Base-by-base conservation (phyloP, 2,888 invertebrate genomes). In the Seira sanloemensis region DNA sequence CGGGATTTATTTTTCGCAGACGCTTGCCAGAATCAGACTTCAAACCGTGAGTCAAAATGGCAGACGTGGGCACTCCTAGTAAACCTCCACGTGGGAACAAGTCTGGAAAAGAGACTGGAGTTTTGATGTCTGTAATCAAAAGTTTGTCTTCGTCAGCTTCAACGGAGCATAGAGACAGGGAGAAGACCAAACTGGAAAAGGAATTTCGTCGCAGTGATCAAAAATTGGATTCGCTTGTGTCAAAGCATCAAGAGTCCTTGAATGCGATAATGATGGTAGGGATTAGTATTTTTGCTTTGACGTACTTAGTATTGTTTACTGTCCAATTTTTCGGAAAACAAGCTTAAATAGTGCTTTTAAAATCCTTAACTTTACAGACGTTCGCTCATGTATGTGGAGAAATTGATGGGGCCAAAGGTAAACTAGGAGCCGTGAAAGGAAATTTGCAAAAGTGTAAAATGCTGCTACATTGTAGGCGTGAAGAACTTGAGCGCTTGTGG, bases 101-200 rank as follows among this genome's bases (percentile, higher is more conserved):
- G 93, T 94, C 95, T 90, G 94, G 94, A 77, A 96, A 95, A 92
- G 96, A 97, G 93, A 96, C 96, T 91, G 96, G 96, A 79, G 93
- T 96, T 80, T 92, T 99, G 89, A 98, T 98, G 94, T 97, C 97
- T 81, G 98, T 99, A 68, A 98, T 99, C 88, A 94, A 98, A 88
- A 97, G 98, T 0, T 92, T 99, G 83, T 98, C 98, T 25, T 96
- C 97, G 7, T 97, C 97, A 92, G 97, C 97, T 91, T 97, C 97
- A 2, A 96, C 96, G 91, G 97, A 97, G 91, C 97, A 98, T 91
- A 92, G 97, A 73, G 90, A 93, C 78, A 95, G 96, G 90, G 98
- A 98, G 91, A 97, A 98, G 90, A 95, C 95, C 0, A 97, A 97
- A 91, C 93, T 99, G 72, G 98, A 99, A 91, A 96, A 96, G 89